phyloP scores from a whole-genome alignment of 2,113 vertebrate genomes.

The Campylorhamphus procurvoides region DNA sequence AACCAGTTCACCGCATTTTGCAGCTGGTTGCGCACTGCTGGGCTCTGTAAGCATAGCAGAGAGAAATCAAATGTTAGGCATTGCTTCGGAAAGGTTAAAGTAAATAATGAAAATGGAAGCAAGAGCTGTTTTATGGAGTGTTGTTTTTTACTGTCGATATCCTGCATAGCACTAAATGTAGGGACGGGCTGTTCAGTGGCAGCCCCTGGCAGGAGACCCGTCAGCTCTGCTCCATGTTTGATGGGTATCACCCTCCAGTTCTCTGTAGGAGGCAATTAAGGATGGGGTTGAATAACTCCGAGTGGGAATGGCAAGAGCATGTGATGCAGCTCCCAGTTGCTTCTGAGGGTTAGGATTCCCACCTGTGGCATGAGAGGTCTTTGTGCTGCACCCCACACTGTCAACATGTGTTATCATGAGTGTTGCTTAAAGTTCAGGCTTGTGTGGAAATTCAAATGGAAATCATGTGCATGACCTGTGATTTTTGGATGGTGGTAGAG shows the following conservation, averaged over 20 bases:
- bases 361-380: not conserved
- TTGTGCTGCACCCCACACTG: not conserved
- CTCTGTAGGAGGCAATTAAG: fast-evolving
- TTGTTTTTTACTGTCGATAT: not conserved
- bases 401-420: not conserved
- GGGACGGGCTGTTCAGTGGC: not conserved
- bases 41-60: not conserved
- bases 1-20: not conserved
- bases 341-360: not conserved
- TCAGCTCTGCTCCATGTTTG: not conserved
- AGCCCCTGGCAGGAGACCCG: not conserved
- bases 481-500: not conserved
- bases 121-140: not conserved
- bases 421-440: not conserved
- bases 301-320: fast-evolving
- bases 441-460: not conserved
- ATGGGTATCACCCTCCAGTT: not conserved
- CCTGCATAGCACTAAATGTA: not conserved
- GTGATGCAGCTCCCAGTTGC: not conserved
- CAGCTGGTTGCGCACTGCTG: not conserved
- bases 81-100: not conserved
- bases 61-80: not conserved
- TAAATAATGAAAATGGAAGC: not conserved
- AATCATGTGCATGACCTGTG: not conserved
- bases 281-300: not conserved